Conservation (phyloP, 2,113 vertebrate species). For the Porphyrio hochstetteri region DNA sequence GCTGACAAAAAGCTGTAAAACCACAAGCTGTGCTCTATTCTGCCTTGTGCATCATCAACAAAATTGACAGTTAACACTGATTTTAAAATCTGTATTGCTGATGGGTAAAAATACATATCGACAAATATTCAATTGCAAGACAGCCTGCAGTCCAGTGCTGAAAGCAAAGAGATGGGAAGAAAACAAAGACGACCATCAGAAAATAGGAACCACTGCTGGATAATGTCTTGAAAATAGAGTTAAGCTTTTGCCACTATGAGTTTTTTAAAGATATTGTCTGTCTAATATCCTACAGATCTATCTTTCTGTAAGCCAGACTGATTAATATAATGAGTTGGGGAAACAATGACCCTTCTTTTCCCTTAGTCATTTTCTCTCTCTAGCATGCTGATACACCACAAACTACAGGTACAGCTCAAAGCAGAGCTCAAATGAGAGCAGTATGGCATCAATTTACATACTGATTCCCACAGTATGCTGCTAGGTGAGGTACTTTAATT, state of each 20-base stretch:
- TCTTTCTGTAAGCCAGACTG: background rate
- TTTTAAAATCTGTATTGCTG: constrained; percentile 24
- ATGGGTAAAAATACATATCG: background rate
- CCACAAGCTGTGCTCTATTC: constrained; percentile 48
- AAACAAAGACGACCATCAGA: background rate
- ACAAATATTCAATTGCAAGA: background rate
- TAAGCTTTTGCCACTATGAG: background rate
- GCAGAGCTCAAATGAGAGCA: background rate
- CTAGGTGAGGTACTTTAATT: background rate
- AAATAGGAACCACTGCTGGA: background rate
- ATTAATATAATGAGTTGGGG: background rate
- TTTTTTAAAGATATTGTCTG: background rate
- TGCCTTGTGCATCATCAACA: constrained; percentile 33
- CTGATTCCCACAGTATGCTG: background rate
- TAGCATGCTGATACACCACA: background rate
- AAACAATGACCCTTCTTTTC: background rate
- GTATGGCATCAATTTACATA: background rate
- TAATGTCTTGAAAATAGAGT: background rate
- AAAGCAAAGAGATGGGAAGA: background rate
- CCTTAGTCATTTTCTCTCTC: background rate
- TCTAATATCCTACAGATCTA: background rate
- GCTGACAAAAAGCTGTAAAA: constrained; percentile 61
- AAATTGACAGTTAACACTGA: constrained; percentile 34
- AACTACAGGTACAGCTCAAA: background rate
- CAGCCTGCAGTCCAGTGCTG: background rate